Base-by-base conservation (phyloP, 1,140 invertebrate species). In the Neuroterus valhalla region DNA sequence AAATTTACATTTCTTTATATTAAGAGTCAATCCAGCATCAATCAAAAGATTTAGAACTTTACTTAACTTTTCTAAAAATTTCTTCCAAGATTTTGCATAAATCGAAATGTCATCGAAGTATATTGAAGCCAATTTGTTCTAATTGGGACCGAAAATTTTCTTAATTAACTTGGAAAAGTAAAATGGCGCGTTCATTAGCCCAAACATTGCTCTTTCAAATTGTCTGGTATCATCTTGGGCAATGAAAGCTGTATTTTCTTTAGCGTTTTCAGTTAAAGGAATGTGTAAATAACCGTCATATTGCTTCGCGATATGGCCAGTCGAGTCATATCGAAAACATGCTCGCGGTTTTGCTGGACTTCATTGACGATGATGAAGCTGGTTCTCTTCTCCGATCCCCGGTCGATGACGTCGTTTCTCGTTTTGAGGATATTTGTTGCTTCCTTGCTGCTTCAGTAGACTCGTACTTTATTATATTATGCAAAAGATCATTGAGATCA, bases 251-350 rank as follows among this genome's bases (percentile, higher is more conserved):
- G 70, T 71, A 12, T 43, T 45, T 15, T 14, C 62, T 68, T 73
- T 73, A 10, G 67, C 42, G 3, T 45, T 42, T 15, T 70, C 68
- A 4, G 19, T 46, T 31, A 67, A 45, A 2, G 71, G 71, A 12
- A 67, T 73, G 23, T 73, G 71, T 19, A 67, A 48, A 14, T 62
- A 72, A 17, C 66, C 38, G 19, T 48, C n/a, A n/a, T n/a, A n/a
- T n/a, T n/a, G n/a, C n/a, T n/a, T n/a, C n/a, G n/a, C n/a, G n/a
- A n/a, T n/a, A n/a, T n/a, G n/a, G n/a, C n/a, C n/a, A n/a, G n/a
- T n/a, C n/a, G n/a, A n/a, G n/a, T n/a, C n/a, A n/a, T n/a, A n/a
- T n/a, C n/a, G n/a, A n/a, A n/a, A n/a, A n/a, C n/a, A n/a, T n/a
- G n/a, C n/a, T n/a, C n/a, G n/a, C n/a, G n/a, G n/a, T n/a, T n/a